A percentile compares a stretch with the other conserved stretches of the same genome.
These are phyloP conservation scores for Vicugna pacos DNA, from an alignment of 2,113 vertebrate genomes.

Conservation along the genomic window DNA sequence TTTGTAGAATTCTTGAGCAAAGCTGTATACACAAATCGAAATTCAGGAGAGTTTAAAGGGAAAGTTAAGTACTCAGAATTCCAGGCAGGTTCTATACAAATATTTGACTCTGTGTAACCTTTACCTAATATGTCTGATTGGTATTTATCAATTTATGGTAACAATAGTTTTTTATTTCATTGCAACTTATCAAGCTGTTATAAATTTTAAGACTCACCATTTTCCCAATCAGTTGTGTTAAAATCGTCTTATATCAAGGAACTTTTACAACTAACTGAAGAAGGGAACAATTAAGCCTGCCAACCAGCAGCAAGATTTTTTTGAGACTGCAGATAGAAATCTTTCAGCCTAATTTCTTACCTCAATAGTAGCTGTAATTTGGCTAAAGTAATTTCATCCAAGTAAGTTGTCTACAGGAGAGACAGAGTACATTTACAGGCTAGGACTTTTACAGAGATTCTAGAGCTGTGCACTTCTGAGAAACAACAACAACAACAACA, in stretches of 20 bases:
- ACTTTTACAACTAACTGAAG: constrained; percentile 65
- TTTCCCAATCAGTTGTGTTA: constrained; percentile 47
- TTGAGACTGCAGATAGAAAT: neutral
- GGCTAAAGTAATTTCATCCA: neutral
- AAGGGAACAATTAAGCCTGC: neutral
- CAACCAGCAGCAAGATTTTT: neutral
- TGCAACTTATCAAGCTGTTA: constrained; percentile 52
- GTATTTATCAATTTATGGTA: constrained; percentile 68
- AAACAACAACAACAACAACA: neutral
- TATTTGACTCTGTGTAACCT: constrained; percentile 75
- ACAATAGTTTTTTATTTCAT: constrained; percentile 69
- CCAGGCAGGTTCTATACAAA: constrained; percentile 64
- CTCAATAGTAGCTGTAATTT: neutral
- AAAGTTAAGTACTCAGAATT: constrained; percentile 79
- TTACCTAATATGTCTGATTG: constrained; percentile 81
- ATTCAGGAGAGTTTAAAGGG: constrained; percentile 70
- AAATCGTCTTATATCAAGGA: constrained; percentile 68
- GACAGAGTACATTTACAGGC: neutral
- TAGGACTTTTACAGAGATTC: neutral
- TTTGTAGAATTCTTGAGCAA: constrained; percentile 67
- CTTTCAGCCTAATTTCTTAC: neutral
- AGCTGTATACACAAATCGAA: constrained; percentile 39
- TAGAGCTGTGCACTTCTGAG: neutral
- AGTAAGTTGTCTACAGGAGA: neutral
- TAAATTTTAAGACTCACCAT: constrained; percentile 60